phyloP scores from a whole-genome alignment of 2,113 vertebrate genomes.

The Podarcis muralis region DNA sequence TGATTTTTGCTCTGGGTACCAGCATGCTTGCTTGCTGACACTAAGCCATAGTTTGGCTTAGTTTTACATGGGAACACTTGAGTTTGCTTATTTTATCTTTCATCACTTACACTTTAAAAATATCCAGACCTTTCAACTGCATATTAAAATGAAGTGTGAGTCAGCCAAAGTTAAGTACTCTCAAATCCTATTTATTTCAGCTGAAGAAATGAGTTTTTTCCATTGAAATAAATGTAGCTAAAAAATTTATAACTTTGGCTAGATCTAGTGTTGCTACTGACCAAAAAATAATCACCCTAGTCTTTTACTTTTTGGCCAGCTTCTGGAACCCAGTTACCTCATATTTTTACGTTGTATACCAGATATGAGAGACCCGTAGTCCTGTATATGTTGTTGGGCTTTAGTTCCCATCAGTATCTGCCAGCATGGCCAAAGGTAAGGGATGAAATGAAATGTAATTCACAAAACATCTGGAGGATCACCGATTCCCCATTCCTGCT shows the following conservation, averaged over 20 bases:
- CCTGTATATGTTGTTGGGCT: too few species aligned
- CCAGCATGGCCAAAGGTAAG: too few species aligned
- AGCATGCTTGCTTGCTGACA: too few species aligned
- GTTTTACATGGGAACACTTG: background rate
- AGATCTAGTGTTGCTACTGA: background rate
- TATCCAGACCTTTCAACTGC: background rate
- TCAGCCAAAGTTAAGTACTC: background rate
- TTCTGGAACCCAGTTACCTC: background rate
- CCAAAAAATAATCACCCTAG: background rate
- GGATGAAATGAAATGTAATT: too few species aligned
- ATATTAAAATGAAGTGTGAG: background rate
- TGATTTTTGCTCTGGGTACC: too few species aligned
- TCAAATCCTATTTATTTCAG: background rate
- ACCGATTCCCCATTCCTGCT: too few species aligned
- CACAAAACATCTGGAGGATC: too few species aligned
- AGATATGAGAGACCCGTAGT: too few species aligned
- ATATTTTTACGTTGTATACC: too few species aligned
- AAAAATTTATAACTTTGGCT: background rate
- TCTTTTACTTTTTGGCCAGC: background rate
- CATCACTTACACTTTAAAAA: background rate
- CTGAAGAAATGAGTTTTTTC: too few species aligned
- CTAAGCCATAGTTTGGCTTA: too few species aligned
- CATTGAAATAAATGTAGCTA: background rate
- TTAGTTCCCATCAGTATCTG: too few species aligned
- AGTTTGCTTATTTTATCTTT: background rate